Evolutionary conservation across 2,113 vertebrate species (phyloP), one percentile per base, ranked within the genome.

Genomic region (Numenius arquata): DNA sequence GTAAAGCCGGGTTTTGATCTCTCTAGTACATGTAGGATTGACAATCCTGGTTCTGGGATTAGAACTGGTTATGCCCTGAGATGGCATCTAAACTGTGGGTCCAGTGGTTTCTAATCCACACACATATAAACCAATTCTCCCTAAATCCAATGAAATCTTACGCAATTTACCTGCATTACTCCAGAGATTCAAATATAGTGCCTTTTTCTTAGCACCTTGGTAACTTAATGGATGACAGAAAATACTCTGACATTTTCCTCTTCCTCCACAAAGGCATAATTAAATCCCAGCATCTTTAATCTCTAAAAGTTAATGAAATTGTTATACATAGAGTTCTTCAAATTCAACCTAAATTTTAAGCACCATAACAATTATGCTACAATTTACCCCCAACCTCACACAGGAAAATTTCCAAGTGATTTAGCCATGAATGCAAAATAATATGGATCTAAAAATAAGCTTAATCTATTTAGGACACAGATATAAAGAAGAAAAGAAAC

Each of bases 1-100:
- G 21, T 14, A 61, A 68, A 75, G 14, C 20, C 21, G 12, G 8
- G 2, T 4, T 30, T 48, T 65, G 11, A 12, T 72, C 40, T 27
- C 3, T 0, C 23, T 27, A 22, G 40, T 6, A 34, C 5, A 6
- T 8, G 12, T 6, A 38, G 40, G 52, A 48, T 1, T 77, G 68
- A 48, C 34, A 59, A 7, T n/a, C 66, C 40, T 50, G 43, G 27
- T 65, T 78, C 50, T 17, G 22, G 25, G 45, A 70, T 70, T 41
- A 83, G 45, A 76, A 40, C 7, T 13, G 34, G 6, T 34, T 76
- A 34, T 52, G 15, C 36, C 47, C 30, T 6, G 34, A 83, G 71
- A 30, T 6, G 38, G 7, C 34, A 27, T 34, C 70, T 68, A 30
- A 82, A 68, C 27, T 59, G 19, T 21, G 52, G 22, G 13, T 53